Base-by-base conservation (phyloP, 2,113 vertebrate genomes). In the Amazona vittata region DNA sequence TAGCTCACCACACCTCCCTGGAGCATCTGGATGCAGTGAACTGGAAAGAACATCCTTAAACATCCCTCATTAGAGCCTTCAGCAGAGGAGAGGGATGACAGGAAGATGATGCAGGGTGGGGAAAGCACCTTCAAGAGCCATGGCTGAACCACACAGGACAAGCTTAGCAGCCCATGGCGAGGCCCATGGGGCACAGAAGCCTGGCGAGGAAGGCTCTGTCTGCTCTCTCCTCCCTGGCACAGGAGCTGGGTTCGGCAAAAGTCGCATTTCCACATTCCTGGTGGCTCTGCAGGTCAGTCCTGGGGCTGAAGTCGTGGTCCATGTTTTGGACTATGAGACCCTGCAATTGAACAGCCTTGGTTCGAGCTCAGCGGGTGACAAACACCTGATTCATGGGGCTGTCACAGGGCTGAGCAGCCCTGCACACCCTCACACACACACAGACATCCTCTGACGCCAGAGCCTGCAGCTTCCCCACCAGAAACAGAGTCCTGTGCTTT, bases 361-460 rank as follows among this genome's bases (percentile, higher is more conserved):
- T 8, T 49, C 0, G 0, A 46, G 44, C 68, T 60, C 39, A 59
- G 41, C 29, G 39, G 3, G 44, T 41, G 63, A 49, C 49, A 47
- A 71, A 57, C 57, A 35, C 3, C 39, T 35, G 52, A 77, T 6
- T 46, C 15, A 25, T 0, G 7, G 0, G 2, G 5, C 43, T 50
- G 78, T 44, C 88, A 57, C 59, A 8, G 7, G 1, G 77, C 49
- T 0, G 10, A 69, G 13, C 59, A 79, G 68, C 53, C 37, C 74
- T 49, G 9, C 73, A 15, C 11, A 0, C 22, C 67, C 81, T 53
- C 21, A 4, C 16, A 6, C 9, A 0, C 1, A 0, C 1, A 1
- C 12, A 1, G 20, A 10, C 21, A 39, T 64, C 73, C 44, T 53
- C 60, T 9, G 20, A 52, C 1, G 0, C 18, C 62, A 88, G 15